These are phyloP conservation scores for Emys orbicularis DNA, from an alignment of 2,797 vertebrate genomes.

Conservation along the genomic window DNA sequence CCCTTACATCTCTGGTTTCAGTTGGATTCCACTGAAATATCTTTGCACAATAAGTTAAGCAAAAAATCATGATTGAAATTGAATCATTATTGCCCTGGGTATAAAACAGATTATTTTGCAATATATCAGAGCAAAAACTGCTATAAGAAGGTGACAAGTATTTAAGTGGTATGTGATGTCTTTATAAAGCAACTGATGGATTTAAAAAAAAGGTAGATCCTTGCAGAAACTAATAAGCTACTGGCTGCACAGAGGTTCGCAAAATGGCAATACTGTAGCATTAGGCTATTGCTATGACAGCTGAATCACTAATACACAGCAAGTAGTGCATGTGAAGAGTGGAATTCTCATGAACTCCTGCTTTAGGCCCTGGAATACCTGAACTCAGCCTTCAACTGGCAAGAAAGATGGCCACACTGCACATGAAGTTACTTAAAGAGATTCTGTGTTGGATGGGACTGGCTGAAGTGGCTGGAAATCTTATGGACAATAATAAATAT, in stretches of 20 bases:
- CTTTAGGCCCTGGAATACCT: fast-evolving
- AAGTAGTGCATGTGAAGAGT: neutral
- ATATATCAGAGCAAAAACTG: slow-evolving; percentile 47
- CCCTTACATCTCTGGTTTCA: neutral
- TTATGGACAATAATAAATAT: fast-evolving
- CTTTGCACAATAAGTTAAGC: neutral
- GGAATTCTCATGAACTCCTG: fast-evolving
- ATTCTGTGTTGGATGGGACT: fast-evolving
- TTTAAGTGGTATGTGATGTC: slow-evolving; percentile 41
- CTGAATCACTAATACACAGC: neutral
- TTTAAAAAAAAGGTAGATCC: slow-evolving; percentile 16
- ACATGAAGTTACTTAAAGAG: fast-evolving
- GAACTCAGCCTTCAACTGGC: fast-evolving
- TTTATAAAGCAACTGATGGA: slow-evolving; percentile 27
- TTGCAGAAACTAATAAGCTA: slow-evolving; percentile 52
- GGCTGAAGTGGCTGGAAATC: fast-evolving
- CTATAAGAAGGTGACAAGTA: neutral
- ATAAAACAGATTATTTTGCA: slow-evolving; percentile 35
- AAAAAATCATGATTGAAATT: slow-evolving; percentile 21
- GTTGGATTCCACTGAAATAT: neutral
- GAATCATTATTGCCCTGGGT: slow-evolving; percentile 10
- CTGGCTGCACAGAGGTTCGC: neutral
- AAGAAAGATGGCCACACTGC: fast-evolving
- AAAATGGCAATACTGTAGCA: slow-evolving; percentile 36
- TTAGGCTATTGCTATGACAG: neutral